These are phyloP conservation scores for Hydrophis major DNA, from an alignment of 2,797 vertebrate species.

Conservation along the genomic window DNA sequence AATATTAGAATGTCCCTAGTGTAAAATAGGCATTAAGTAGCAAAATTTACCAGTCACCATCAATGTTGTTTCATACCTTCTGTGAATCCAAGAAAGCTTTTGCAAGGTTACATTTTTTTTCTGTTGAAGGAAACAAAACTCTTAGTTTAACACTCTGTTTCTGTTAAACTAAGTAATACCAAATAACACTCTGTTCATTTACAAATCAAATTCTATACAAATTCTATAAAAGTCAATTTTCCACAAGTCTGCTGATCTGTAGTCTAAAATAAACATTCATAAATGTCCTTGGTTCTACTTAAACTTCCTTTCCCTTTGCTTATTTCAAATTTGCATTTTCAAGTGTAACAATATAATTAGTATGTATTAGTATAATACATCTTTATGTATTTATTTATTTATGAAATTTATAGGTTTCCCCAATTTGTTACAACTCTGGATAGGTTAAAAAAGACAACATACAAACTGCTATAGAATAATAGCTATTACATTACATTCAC, in stretches of 20 bases:
- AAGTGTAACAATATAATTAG: neutral
- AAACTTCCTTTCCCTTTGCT: neutral
- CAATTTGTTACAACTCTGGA: neutral
- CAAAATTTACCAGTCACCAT: slow-evolving; percentile 46
- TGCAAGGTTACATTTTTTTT: neutral
- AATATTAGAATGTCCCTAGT: neutral
- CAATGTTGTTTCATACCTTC: slow-evolving; percentile 25
- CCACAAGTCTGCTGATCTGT: neutral
- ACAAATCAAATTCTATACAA: neutral
- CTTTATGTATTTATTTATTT: neutral
- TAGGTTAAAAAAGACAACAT: neutral
- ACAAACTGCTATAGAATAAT: neutral
- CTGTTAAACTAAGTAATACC: too few relatives aligned
- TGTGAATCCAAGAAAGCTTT: neutral
- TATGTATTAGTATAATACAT: neutral
- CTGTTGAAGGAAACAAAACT: neutral
- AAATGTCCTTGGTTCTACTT: neutral
- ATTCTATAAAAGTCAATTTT: neutral
- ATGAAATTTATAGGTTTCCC: neutral
- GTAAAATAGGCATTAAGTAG: slow-evolving; percentile 52
- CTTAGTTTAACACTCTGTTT: neutral
- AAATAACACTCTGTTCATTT: neutral
- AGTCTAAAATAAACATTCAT: neutral
- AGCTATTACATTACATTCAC: neutral
- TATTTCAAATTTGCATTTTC: neutral